phyloP scores from a whole-genome alignment of 2,797 vertebrate species.

The Nyctalus aviator region DNA sequence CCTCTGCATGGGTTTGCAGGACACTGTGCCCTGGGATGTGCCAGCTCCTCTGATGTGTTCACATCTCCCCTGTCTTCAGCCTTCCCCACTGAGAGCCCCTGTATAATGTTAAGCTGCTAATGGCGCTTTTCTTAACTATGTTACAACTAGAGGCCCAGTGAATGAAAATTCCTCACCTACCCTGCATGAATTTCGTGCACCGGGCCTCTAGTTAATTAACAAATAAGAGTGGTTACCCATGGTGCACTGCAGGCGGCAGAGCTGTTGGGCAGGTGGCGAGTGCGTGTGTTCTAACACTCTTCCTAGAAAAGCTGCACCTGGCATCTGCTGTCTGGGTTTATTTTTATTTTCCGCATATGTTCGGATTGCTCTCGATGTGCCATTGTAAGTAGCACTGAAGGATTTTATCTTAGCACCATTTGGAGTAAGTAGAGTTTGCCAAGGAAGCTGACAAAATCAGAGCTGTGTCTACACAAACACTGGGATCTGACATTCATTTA shows the following conservation, averaged over 20 bases:
- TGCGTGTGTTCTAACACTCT: not conserved
- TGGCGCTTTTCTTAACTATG: not conserved
- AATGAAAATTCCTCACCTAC: too few species aligned
- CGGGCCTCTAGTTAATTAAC: not conserved
- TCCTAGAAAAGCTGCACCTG: not conserved
- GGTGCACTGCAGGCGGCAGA: not conserved
- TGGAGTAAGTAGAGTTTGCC: not conserved
- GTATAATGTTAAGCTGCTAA: not conserved
- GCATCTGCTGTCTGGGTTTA: conserved; percentile 50
- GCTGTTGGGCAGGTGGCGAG: not conserved
- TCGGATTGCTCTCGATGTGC: not conserved
- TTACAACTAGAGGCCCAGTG: too few species aligned
- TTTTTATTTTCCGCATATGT: conserved; percentile 51
- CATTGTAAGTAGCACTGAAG: not conserved
- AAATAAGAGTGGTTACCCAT: not conserved
- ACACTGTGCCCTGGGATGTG: not conserved
- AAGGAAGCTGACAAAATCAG: not conserved
- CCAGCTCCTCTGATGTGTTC: not conserved
- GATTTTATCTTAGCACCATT: not conserved
- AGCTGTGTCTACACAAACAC: not conserved
- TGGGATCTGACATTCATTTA: not conserved
- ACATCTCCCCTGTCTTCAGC: not conserved
- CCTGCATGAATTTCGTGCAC: too few species aligned
- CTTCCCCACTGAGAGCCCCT: not conserved
- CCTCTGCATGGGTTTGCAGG: not conserved